A percentile compares a stretch with the other conserved stretches of the same genome.
Evolutionary conservation across 2,797 vertebrate species (phyloP).

Genomic region (Rousettus madagascariensis): DNA sequence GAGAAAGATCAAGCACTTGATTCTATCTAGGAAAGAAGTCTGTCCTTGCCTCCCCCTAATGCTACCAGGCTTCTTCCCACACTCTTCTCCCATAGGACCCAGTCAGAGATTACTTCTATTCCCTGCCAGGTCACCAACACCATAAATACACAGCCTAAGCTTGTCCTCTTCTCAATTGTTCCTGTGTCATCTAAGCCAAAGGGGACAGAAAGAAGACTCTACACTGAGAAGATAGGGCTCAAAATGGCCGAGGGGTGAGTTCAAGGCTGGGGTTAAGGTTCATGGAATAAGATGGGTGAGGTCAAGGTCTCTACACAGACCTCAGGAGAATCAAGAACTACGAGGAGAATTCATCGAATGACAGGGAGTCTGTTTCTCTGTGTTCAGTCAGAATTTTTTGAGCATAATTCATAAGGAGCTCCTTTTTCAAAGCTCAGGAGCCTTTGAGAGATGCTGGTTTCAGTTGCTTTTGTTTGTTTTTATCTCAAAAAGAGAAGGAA

Average conservation of each 20-base stretch:
- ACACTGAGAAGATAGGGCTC: not conserved
- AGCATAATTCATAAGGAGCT: not conserved
- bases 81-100: not conserved
- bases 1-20: not conserved
- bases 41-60: not conserved
- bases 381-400: not conserved
- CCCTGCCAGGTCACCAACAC: not conserved
- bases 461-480: not conserved
- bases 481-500: conserved; percentile 29
- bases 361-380: not conserved
- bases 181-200: not conserved
- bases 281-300: not conserved
- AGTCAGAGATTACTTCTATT: not conserved
- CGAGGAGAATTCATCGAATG: not conserved
- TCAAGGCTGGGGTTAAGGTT: not conserved
- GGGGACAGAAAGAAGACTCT: not conserved
- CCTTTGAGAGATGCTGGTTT: not conserved
- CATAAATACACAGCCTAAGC: not conserved
- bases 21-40: not conserved
- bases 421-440: not conserved
- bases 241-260: not conserved
- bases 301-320: not conserved
- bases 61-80: not conserved
- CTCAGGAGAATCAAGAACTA: not conserved
- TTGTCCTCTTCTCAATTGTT: not conserved